Base-by-base conservation (phyloP, 2,797 vertebrate species). In the Myripristis jacobus region DNA sequence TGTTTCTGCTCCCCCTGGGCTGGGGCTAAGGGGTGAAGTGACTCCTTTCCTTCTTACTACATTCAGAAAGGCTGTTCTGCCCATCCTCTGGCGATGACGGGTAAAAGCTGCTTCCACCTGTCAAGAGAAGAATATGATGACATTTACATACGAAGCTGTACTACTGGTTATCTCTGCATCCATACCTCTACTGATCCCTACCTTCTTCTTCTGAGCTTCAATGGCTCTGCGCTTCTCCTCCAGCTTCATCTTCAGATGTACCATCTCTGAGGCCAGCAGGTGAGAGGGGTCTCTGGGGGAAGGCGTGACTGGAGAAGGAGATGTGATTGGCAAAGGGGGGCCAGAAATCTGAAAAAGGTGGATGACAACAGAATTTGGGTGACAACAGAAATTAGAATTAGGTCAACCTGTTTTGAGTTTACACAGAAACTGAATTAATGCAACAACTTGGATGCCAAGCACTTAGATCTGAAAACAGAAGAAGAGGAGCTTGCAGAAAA, bases 201-300 rank as follows among this genome's bases (percentile, higher is more conserved):
- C 92, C 89, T 98, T 98, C 88, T 98, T 98, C 83, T 99, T 98
- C 87, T 99, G 98, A 16, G 97, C 96, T 91, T 99, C 98, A 22
- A 99, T 99, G 9, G 98, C 98, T 83, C 97, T 90, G 6, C 98
- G 95, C 86, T 99, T 99, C 81, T 99, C 97, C 88, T 99, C 98
- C 24, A 99, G 92, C 75, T 97, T 97, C 98, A 99, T 99, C 86
- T 95, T 95, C 50, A 99, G 94, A 16, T 99, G 98, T 15, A 98
- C 96, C 96, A 99, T 97, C 89, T 99, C 98, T 16, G 97, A 96
- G 44, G 97, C 96, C 73, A 99, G 91, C 69, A 98, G 79, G 59
- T 98, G 96, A 0, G 96, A 96, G 22, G 95, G 95, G 85, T 99
- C 97, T 84, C 95, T 94, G 34, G 92, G 92, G 1, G 91, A 87